Percentiles rank a stretch among this genome's conserved stretches.
Evolutionary conservation across 2,888 invertebrate species (phyloP).

Genomic region (Netelia inedita): DNA sequence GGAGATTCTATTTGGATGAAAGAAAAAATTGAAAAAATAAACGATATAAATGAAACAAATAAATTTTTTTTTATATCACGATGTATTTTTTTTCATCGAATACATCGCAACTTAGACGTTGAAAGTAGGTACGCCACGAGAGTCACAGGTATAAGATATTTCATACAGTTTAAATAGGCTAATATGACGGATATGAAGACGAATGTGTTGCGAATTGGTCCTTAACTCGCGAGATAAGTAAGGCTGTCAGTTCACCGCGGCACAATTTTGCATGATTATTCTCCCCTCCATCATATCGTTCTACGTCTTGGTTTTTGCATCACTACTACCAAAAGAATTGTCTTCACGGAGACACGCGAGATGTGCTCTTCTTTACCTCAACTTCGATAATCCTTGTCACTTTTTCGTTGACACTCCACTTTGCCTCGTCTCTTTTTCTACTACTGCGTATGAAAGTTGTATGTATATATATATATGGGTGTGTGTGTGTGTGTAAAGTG

Average conservation of each 20-base stretch:
- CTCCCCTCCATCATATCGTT: slow-evolving; percentile 26
- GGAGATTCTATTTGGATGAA: no score
- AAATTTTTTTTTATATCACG: no score
- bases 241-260: slow-evolving; percentile 72
- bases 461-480: background rate
- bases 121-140: background rate
- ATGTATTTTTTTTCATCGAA: background rate
- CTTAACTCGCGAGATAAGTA: slow-evolving; percentile 76
- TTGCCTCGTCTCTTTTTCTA: slow-evolving; percentile 17
- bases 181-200: slow-evolving; percentile 71
- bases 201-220: slow-evolving; percentile 72
- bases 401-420: slow-evolving; percentile 24
- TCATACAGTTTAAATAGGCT: slow-evolving; percentile 10
- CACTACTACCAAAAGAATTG: background rate
- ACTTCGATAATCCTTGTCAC: slow-evolving; percentile 34
- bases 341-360: background rate
- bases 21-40: no score
- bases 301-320: background rate
- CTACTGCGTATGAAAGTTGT: slow-evolving; percentile 25
- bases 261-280: slow-evolving; percentile 33
- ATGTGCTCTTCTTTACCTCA: background rate
- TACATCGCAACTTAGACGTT: background rate
- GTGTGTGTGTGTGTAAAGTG: background rate
- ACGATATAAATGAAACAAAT: no score
- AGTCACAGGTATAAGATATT: background rate